These are phyloP conservation scores for Danaus chrysippus DNA, from an alignment of 2,888 invertebrate species.

Conservation along the genomic window DNA sequence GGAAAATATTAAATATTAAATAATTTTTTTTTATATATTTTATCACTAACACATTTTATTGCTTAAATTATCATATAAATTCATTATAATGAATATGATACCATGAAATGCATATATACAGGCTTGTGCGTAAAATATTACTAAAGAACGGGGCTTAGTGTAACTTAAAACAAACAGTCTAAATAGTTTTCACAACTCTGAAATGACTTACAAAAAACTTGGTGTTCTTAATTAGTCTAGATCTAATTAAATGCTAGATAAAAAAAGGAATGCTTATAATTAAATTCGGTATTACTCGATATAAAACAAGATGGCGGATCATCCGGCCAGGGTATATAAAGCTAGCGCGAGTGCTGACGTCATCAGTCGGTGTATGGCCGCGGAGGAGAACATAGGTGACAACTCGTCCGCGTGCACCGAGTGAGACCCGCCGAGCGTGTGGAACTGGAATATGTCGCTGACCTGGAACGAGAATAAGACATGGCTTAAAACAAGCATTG, in stretches of 20 bases:
- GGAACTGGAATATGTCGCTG: slow-evolving; percentile 86
- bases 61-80: slow-evolving; percentile 44
- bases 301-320: slow-evolving; percentile 39
- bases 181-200: background rate
- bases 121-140: slow-evolving; percentile 4
- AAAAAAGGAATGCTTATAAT: slow-evolving; percentile 10
- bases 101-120: slow-evolving; percentile 1
- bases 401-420: slow-evolving; percentile 68
- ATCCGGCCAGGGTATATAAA: slow-evolving; percentile 46
- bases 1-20: slow-evolving; percentile 32
- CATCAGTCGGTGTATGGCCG: slow-evolving; percentile 39
- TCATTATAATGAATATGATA: slow-evolving; percentile 9
- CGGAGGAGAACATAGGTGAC: slow-evolving; percentile 59
- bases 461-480: slow-evolving; percentile 62
- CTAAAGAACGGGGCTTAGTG: background rate
- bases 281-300: slow-evolving; percentile 32
- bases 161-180: background rate
- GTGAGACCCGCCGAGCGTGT: slow-evolving; percentile 81
- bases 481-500: no score
- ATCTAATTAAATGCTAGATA: slow-evolving; percentile 6
- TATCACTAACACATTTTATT: slow-evolving; percentile 72
- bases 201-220: slow-evolving; percentile 17
- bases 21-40: slow-evolving; percentile 42
- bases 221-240: slow-evolving; percentile 22
- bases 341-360: slow-evolving; percentile 36